Evolutionary conservation across 2,113 vertebrate genomes (phyloP), one percentile per base, ranked within the genome.

Genomic region (Oryzias curvinotus): DNA sequence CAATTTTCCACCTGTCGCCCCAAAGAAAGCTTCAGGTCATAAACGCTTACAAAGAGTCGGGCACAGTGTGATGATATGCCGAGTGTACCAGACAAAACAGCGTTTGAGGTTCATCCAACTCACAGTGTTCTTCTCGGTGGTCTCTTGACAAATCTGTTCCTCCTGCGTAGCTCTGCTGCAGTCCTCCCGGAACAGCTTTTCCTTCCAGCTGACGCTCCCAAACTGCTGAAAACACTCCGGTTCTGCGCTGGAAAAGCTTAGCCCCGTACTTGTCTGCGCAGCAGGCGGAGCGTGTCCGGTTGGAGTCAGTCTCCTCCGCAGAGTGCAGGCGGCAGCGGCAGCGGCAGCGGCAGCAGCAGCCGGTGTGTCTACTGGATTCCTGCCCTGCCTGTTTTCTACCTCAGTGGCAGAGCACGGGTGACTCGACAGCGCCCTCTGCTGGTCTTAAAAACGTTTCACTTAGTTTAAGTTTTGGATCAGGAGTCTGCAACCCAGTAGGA

Each of bases 1-100:
- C 70, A 25, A 45, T 59, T 59, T 50, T 51, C 70, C 78, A 80
- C 83, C 79, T 81, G 78, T 67, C 57, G 28, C 19, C 26, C 61
- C 53, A 54, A n/a, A 51, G 52, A 52, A 19, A 51, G 54, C 17
- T 46, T 53, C 44, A 52, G 17, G 47, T 30, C 8, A 17, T 36
- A 36, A 36, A 36, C 44, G 57, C 55, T 23, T 3, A 6, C 18
- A 30, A 18, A 12, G 16, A 4, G 26, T 14, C 21, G 14, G 19
- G 18, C 5, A 14, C 56, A 59, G 12, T 28, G 4, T 3, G 3
- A 5, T 18, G 5, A 7, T 30, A 47, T 48, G 14, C 12, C 14
- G 26, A 25, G 19, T 16, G 15, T 15, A 42, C 10, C 15, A 54
- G n/a, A 45, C 23, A 21, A 10, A 7, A 12, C 53, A 43, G 42